Conservation (phyloP, 2,113 vertebrate genomes). For the Crotalus viridis region DNA sequence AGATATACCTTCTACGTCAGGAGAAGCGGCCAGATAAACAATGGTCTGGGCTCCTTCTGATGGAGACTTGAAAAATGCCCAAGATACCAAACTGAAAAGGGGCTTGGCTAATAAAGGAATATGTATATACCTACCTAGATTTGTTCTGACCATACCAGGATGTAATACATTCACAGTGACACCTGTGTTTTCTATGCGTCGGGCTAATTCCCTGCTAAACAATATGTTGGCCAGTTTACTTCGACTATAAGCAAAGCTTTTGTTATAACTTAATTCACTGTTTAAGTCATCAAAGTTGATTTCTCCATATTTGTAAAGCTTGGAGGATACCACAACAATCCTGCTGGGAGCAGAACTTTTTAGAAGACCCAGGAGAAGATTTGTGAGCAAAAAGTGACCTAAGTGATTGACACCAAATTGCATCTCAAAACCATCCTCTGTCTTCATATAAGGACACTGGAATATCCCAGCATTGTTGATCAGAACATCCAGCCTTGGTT, state of each 20-base stretch:
- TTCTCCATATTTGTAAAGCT: slow-evolving; percentile 91
- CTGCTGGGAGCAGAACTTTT: slow-evolving; percentile 89
- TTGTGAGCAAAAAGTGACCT: slow-evolving; percentile 93
- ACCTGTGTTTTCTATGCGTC: slow-evolving; percentile 78
- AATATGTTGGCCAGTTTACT: slow-evolving; percentile 94
- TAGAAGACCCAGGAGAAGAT: slow-evolving; percentile 87
- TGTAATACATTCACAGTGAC: slow-evolving; percentile 88
- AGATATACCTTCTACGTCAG: slow-evolving; percentile 84
- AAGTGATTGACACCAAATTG: slow-evolving; percentile 94
- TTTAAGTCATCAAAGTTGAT: slow-evolving; percentile 95
- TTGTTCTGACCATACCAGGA: slow-evolving; percentile 90
- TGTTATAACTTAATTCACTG: slow-evolving; percentile 85
- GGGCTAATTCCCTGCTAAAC: slow-evolving; percentile 84
- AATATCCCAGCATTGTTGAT: slow-evolving; percentile 94
- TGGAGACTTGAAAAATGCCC: slow-evolving; percentile 88
- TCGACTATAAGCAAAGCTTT: slow-evolving; percentile 89
- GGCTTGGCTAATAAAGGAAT: slow-evolving; percentile 86
- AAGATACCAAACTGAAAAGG: slow-evolving; percentile 82
- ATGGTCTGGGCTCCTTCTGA: slow-evolving; percentile 91
- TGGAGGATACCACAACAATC: slow-evolving; percentile 90
- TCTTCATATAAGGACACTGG: slow-evolving; percentile 91
- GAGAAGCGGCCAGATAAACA: slow-evolving; percentile 87
- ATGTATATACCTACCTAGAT: slow-evolving; percentile 84
- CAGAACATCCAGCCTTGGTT: slow-evolving; percentile 85
- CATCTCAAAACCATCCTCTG: slow-evolving; percentile 94